Base-by-base conservation (phyloP, 2,113 vertebrate genomes). In the Lepus timidus region DNA sequence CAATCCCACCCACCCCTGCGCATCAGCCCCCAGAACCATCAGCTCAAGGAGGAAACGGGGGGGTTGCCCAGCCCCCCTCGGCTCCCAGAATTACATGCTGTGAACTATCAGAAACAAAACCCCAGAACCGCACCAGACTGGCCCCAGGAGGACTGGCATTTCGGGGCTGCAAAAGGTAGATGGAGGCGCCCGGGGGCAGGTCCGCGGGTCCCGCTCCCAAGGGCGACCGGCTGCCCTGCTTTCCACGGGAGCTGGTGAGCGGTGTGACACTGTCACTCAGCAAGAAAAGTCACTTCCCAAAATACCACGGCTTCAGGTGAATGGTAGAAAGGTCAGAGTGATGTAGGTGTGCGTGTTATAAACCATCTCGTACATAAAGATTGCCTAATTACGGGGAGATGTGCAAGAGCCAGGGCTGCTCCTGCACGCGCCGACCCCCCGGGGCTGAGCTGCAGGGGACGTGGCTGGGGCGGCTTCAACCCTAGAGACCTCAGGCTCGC, bases 231-330 rank as follows among this genome's bases (percentile, higher is more conserved):
- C 91, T 52, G 88, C 79, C 64, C 85, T 5, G 94, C 95, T 71
- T 75, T 86, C 80, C 81, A 13, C 12, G 0, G 8, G 29, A 51
- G 67, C 80, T 4, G 11, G 83, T 0, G 2, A 86, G 91, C 70
- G 16, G 33, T 4, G 44, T 79, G 91, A 93, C 92, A 55, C 73
- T 2, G 88, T 90, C 95, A 93, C 85, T 96, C 90, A 90, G 31
- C 36, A 49, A 23, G 96, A 96, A 92, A 96, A 96, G 97, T 97
- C 97, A 97, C 93, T 95, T 97, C 96, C 97, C 90, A 94, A 96
- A 97, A 97, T 97, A 93, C 70, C 95, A 92, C 93, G 3, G 6
- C 95, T 64, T 82, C 95, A 93, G 97, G 95, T 93, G 88, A 93
- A 31, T 0, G 64, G 61, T 19, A 94, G 79, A 95, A 97, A 96